Percentiles rank a stretch among this genome's conserved stretches.
Evolutionary conservation across 2,113 vertebrate genomes (phyloP).

Genomic region (Pogona vitticeps): DNA sequence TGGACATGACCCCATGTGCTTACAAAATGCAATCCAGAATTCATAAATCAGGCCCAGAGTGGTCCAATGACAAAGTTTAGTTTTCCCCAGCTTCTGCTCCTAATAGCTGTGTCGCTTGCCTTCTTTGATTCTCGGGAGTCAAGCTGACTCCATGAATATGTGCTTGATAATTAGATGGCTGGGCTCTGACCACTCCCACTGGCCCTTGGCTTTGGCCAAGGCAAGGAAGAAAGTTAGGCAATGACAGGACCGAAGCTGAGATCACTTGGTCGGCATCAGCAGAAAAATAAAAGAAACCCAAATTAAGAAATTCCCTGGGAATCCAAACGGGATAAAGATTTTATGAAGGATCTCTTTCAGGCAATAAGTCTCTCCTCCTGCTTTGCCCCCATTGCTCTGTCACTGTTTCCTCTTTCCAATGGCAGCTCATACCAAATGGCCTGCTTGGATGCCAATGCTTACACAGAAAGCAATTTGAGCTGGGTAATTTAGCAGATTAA

Average conservation of each 20-base stretch:
- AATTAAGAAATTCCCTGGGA: constrained; percentile 45
- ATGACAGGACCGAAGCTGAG: constrained; percentile 67
- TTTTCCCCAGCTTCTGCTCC: constrained; percentile 49
- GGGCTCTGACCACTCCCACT: constrained; percentile 29
- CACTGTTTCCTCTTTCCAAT: constrained; percentile 64
- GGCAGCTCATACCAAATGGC: constrained; percentile 70
- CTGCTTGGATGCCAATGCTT: constrained; percentile 69
- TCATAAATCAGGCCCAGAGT: constrained; percentile 64
- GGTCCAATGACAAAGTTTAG: constrained; percentile 56
- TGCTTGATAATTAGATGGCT: constrained; percentile 63
- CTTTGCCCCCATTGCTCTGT: constrained; percentile 42
- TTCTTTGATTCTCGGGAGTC: constrained; percentile 35
- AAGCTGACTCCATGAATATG: constrained; percentile 30
- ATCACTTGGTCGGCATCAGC: constrained; percentile 55
- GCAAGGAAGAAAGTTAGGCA: constrained; percentile 58
- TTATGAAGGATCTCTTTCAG: constrained; percentile 57
- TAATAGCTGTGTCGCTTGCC: constrained; percentile 63
- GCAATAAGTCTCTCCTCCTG: constrained; percentile 48
- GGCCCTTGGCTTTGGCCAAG: constrained; percentile 21
- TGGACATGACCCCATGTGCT: constrained; percentile 20
- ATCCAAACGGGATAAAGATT: constrained; percentile 56
- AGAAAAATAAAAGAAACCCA: not conserved
- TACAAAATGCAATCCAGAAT: constrained; percentile 59
- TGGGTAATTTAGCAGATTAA: constrained; percentile 75
- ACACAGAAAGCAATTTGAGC: constrained; percentile 66